Evolutionary conservation across 2,113 vertebrate species (phyloP).

Genomic region (Condylura cristata): DNA sequence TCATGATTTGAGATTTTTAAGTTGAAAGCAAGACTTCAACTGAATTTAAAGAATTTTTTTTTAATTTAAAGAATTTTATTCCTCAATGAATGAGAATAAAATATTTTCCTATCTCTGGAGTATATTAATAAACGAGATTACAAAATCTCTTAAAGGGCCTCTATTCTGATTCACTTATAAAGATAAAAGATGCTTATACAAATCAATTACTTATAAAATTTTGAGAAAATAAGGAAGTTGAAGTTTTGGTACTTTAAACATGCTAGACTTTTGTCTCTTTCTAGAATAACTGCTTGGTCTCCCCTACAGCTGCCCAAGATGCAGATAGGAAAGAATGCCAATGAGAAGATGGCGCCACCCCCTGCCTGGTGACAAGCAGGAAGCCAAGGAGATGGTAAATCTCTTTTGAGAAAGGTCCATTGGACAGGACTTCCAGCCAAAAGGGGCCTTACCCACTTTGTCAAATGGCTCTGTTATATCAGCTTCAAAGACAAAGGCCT

Average conservation of each 20-base stretch:
- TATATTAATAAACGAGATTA: neutral
- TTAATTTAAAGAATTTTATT: neutral
- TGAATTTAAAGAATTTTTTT: neutral
- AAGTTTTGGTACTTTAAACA: neutral
- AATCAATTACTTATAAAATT: conserved; percentile 34
- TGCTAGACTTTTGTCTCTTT: neutral
- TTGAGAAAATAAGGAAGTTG: conserved; percentile 8
- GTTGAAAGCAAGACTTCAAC: neutral
- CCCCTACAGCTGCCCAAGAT: no score
- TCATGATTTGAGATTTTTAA: neutral
- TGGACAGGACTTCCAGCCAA: no score
- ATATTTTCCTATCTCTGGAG: neutral
- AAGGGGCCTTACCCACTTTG: no score
- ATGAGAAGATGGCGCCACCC: no score
- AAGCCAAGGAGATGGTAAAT: no score
- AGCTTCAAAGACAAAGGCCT: no score
- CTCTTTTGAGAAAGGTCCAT: no score
- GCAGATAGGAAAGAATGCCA: no score
- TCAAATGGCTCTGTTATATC: no score
- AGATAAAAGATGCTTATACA: neutral
- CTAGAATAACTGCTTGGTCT: neutral
- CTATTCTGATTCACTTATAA: neutral
- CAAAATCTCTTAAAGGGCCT: neutral
- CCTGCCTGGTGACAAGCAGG: no score
- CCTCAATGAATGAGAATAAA: neutral